These are phyloP conservation scores for Blastobasis adustella DNA, from an alignment of 2,888 invertebrate genomes.

Conservation along the genomic window DNA sequence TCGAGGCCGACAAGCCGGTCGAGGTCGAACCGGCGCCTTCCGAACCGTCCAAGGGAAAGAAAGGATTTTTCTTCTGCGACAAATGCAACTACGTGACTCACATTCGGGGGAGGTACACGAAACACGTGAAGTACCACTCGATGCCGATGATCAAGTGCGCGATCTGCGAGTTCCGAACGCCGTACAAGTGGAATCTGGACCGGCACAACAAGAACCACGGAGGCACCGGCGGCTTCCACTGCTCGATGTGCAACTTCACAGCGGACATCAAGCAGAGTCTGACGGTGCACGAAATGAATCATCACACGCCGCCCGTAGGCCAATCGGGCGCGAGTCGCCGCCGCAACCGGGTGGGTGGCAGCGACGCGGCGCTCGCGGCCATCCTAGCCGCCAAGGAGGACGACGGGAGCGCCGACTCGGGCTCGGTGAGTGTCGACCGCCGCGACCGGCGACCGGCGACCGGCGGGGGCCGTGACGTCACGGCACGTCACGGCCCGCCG, in stretches of 20 bases:
- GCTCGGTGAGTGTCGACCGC: constrained; percentile 53
- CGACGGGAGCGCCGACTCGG: constrained; percentile 68
- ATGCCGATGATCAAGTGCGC: constrained; percentile 97
- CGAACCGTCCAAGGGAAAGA: constrained; percentile 83
- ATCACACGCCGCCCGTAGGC: constrained; percentile 87
- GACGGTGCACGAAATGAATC: constrained; percentile 94
- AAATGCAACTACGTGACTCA: constrained; percentile 95
- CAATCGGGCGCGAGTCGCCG: constrained; percentile 75
- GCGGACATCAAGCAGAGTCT: constrained; percentile 94
- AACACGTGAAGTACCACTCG: constrained; percentile 94
- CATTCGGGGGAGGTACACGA: constrained; percentile 90
- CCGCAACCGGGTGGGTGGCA: constrained; percentile 84
- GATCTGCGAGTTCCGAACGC: constrained; percentile 94
- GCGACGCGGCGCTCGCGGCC: constrained; percentile 68
- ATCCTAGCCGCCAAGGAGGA: constrained; percentile 57
- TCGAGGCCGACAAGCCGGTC: constrained; percentile 57
- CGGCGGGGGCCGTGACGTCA: constrained; percentile 41
- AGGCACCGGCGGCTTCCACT: constrained; percentile 88
- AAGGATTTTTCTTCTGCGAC: constrained; percentile 87
- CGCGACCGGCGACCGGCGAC: constrained; percentile 24
- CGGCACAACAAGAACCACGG: constrained; percentile 95
- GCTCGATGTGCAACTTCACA: constrained; percentile 91
- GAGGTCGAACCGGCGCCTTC: constrained; percentile 63
- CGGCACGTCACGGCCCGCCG: constrained; percentile 50
- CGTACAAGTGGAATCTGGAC: constrained; percentile 94